Base-by-base conservation (phyloP, 2,888 invertebrate species). In the Rutpela maculata region DNA sequence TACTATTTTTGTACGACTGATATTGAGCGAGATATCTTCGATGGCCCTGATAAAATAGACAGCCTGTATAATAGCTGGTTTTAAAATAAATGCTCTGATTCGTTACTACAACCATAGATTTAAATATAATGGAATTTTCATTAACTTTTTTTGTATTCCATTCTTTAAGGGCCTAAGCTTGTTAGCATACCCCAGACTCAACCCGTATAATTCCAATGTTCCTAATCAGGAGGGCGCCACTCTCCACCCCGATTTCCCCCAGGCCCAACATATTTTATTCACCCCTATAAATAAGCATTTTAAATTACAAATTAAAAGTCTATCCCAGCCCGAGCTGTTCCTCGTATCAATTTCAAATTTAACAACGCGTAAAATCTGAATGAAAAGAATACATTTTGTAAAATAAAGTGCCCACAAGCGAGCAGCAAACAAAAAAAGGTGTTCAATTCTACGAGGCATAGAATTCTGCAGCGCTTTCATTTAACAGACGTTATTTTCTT, bases 281-380 rank as follows among this genome's bases (percentile, higher is more conserved):
- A 56, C 70, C 75, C 75, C 65, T 31, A 65, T 65, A 75, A 69
- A 70, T 75, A 70, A 70, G 70, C 70, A 75, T 70, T 75, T 75
- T 65, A 75, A 75, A 75, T 70, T 70, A 70, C 70, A 75, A 75
- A 75, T 75, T 75, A 75, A 70, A 70, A 70, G 70, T 70, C 65
- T 62, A 26, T 73, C 57, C 35, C 43, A 35, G 22, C 9, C 22
- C 43, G 10, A 63, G 12, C 57, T 55, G 63, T 56, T 73, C 63
- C 38, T 57, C 26, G 38, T 62, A 72, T 72, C 72, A 62, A 31
- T 72, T 72, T 38, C 43, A 15, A 63, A 7, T 63, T 62, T n/a
- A 22, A 26, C 26, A 22, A 62, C 63, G 12, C 50, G n/a, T n/a
- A n/a, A 50, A 50, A n/a, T 50, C 15, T n/a, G 50, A 50, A n/a